Evolutionary conservation across 2,888 invertebrate genomes (phyloP).

Genomic region (Lochmaea capreae): DNA sequence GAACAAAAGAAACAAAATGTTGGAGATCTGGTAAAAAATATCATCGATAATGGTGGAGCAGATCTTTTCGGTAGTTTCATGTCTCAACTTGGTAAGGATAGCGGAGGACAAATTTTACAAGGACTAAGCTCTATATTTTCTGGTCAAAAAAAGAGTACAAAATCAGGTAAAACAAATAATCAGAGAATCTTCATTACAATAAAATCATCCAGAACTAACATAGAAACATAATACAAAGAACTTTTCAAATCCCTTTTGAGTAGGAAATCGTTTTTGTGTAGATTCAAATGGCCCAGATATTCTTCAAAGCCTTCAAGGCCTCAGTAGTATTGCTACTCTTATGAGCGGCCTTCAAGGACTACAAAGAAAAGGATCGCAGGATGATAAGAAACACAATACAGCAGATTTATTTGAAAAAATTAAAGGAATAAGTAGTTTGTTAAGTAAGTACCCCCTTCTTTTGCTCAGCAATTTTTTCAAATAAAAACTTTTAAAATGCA

Average conservation of each 20-base stretch:
- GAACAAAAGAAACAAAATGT: constrained; percentile 65
- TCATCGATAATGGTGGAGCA: constrained; percentile 77
- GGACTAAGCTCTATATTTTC: constrained; percentile 47
- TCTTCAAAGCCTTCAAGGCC: constrained; percentile 38
- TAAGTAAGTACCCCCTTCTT: background rate
- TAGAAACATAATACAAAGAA: too few relatives aligned
- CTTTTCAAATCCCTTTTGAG: too few relatives aligned
- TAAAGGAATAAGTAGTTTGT: background rate
- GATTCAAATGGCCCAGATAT: constrained; percentile 35
- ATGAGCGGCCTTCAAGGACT: constrained; percentile 39
- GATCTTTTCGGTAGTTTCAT: constrained; percentile 60
- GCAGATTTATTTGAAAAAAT: background rate
- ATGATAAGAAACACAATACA: constrained; percentile 28
- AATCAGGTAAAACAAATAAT: constrained; percentile 14
- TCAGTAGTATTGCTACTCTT: constrained; percentile 38
- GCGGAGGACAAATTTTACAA: constrained; percentile 49
- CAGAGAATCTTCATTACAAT: too few relatives aligned
- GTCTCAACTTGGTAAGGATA: constrained; percentile 47
- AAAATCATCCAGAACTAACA: too few relatives aligned
- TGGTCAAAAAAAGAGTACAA: constrained; percentile 24
- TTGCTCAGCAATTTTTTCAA: background rate
- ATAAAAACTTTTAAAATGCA: too few relatives aligned
- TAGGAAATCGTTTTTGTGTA: constrained; percentile 6
- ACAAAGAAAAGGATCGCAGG: background rate
- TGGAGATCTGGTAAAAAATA: constrained; percentile 74